Evolutionary conservation across 2,113 vertebrate species (phyloP).

Genomic region (Hippocampus abdominalis): DNA sequence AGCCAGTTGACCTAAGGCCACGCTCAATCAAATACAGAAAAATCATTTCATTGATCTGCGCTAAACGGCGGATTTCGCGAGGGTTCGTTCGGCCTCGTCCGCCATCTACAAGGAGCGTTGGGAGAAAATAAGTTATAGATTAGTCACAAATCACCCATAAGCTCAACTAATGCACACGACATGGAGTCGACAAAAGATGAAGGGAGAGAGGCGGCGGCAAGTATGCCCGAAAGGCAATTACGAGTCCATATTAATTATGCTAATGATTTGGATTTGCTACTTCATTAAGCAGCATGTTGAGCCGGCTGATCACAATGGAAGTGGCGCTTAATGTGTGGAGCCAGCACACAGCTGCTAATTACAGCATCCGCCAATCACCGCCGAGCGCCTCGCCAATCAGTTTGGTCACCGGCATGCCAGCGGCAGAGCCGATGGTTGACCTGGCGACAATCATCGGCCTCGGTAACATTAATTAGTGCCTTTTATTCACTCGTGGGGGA

Average conservation of each 20-base stretch:
- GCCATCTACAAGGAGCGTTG: constrained; percentile 12
- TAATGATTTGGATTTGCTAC: constrained; percentile 69
- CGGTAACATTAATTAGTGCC: not conserved
- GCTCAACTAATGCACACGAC: constrained; percentile 36
- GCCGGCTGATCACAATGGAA: constrained; percentile 39
- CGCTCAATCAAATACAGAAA: not conserved
- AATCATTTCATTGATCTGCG: constrained; percentile 11
- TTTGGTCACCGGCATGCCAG: constrained; percentile 24
- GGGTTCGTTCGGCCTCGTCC: constrained; percentile 20
- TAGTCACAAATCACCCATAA: constrained; percentile 46
- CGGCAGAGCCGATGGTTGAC: constrained; percentile 1
- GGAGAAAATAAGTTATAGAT: constrained; percentile 46
- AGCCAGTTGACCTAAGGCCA: not conserved
- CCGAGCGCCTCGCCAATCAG: constrained; percentile 50
- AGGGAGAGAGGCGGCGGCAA: constrained; percentile 9
- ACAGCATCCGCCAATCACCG: constrained; percentile 61
- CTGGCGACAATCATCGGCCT: constrained; percentile 12
- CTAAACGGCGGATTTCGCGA: constrained; percentile 41
- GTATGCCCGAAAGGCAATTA: constrained; percentile 52
- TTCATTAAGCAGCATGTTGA: constrained; percentile 69
- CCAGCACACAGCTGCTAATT: constrained; percentile 45
- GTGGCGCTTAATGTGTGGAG: constrained; percentile 12
- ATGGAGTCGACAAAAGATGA: constrained; percentile 47
- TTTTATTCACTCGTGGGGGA: not conserved
- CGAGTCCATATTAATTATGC: constrained; percentile 63